Evolutionary conservation across 2,113 vertebrate species (phyloP).

Genomic region (Sturnus vulgaris): DNA sequence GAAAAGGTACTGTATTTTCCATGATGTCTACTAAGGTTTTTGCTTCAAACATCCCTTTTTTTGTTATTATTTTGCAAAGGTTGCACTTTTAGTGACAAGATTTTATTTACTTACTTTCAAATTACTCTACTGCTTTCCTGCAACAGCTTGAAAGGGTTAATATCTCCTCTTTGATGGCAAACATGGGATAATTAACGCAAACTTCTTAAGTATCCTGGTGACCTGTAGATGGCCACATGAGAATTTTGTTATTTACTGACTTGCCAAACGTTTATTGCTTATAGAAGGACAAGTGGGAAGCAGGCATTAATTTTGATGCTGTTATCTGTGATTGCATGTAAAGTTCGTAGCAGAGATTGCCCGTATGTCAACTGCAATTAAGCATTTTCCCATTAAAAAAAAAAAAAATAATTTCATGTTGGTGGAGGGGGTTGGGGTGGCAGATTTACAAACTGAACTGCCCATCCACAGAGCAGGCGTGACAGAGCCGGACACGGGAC

Average conservation of each 20-base stretch:
- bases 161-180: conserved; percentile 53
- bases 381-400: neutral
- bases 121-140: neutral
- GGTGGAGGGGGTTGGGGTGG: neutral
- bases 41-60: neutral
- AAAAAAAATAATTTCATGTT: neutral
- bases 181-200: conserved; percentile 57
- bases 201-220: conserved; percentile 65
- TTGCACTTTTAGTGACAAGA: neutral
- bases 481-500: conserved; percentile 4
- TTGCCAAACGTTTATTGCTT: conserved; percentile 62
- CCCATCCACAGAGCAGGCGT: neutral
- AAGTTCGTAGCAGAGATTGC: conserved; percentile 17
- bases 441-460: conserved; percentile 1
- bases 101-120: neutral
- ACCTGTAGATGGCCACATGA: conserved; percentile 69
- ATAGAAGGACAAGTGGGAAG: conserved; percentile 56
- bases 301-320: conserved; percentile 41
- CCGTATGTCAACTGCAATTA: conserved; percentile 46
- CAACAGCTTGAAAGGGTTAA: conserved; percentile 19
- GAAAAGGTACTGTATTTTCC: conserved; percentile 47
- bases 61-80: neutral
- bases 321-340: conserved; percentile 18
- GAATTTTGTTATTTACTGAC: conserved; percentile 67
- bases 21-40: neutral